phyloP scores from a whole-genome alignment of 2,888 invertebrate genomes.

The Icerya purchasi region DNA sequence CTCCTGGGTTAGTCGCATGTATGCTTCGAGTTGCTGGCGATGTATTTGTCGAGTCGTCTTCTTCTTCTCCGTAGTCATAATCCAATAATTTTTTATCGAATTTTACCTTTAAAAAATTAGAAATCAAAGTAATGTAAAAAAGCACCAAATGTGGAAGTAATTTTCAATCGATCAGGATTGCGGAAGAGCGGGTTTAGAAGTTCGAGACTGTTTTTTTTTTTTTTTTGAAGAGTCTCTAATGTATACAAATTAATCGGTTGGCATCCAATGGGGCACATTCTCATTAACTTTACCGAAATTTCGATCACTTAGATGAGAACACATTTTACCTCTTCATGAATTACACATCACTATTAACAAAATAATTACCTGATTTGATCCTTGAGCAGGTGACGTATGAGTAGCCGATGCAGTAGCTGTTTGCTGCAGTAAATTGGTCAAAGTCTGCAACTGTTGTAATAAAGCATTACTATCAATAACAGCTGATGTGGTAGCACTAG shows the following conservation, averaged over 20 bases:
- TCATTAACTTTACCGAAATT: too few species aligned
- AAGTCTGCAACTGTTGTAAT: constrained; percentile 7
- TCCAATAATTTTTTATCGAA: constrained; percentile 68
- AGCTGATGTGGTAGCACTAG: not conserved
- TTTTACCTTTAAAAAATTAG: constrained; percentile 32
- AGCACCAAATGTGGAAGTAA: too few species aligned
- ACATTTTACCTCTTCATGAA: too few species aligned
- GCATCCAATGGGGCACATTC: too few species aligned
- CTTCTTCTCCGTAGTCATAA: constrained; percentile 82
- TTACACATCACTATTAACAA: too few species aligned
- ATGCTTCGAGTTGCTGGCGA: constrained; percentile 7
- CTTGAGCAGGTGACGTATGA: not conserved
- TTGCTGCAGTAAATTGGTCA: constrained; percentile 7
- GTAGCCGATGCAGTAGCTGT: constrained; percentile 3
- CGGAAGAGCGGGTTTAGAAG: too few species aligned
- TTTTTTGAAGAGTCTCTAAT: too few species aligned
- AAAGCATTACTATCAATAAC: not conserved
- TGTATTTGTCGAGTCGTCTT: constrained; percentile 39
- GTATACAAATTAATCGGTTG: too few species aligned
- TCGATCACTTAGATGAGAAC: too few species aligned
- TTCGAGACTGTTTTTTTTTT: too few species aligned
- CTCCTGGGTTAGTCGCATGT: not conserved
- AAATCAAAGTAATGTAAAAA: not conserved
- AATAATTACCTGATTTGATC: not conserved
- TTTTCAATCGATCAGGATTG: too few species aligned